A percentile compares a stretch with the other conserved stretches of the same genome.
Evolutionary conservation across 1,140 invertebrate genomes (phyloP).

Genomic region (Choristoneura fumiferana): DNA sequence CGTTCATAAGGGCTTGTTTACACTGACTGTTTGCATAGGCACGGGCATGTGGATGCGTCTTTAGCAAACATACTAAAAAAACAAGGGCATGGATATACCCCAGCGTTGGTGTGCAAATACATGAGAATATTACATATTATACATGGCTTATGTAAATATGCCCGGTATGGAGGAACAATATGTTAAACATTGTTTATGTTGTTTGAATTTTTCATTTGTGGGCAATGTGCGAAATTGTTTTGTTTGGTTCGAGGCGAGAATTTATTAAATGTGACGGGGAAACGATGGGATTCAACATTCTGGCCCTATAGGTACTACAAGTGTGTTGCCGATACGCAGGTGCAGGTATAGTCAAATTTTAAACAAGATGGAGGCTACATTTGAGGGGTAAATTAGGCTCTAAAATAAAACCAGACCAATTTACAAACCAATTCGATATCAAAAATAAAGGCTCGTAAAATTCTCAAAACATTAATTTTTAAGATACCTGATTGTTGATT

Average conservation of each 20-base stretch:
- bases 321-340: no score
- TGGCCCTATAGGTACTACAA: no score
- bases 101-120: constrained; percentile 42
- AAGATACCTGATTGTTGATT: no score
- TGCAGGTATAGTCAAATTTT: no score
- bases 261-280: no score
- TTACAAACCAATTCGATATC: no score
- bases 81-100: constrained; percentile 61
- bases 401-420: no score
- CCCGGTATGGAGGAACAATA: constrained; percentile 35
- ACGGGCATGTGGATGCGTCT: constrained; percentile 71
- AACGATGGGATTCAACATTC: no score
- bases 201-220: constrained; percentile 47
- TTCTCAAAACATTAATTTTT: no score
- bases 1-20: constrained; percentile 71
- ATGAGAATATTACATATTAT: constrained; percentile 44
- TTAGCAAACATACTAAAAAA: constrained; percentile 74
- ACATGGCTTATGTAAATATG: constrained; percentile 52
- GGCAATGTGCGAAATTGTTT: constrained; percentile 1
- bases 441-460: no score
- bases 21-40: constrained; percentile 68
- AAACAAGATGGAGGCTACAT: no score
- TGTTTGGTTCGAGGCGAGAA: neutral
- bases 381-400: no score
- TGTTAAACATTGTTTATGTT: constrained; percentile 57